Conservation (phyloP, 1,140 invertebrate genomes). For the Drosophila bocki region DNA sequence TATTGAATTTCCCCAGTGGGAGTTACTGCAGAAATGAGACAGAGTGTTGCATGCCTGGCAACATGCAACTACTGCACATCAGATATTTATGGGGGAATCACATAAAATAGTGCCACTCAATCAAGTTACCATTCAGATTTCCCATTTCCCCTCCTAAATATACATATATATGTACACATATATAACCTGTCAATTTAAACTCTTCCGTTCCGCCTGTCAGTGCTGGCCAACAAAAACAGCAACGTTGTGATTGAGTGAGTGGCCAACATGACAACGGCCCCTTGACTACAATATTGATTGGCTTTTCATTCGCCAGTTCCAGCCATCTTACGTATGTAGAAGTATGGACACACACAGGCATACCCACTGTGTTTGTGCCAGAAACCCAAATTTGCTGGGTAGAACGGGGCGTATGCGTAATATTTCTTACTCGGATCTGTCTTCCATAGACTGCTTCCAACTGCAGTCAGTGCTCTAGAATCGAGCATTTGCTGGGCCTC, state of each 20-base stretch:
- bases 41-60: conserved; percentile 21
- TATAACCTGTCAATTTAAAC: conserved; percentile 27
- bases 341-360: not conserved
- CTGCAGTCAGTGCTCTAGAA: conserved; percentile 46
- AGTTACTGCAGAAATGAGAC: conserved; percentile 23
- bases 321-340: conserved; percentile 19
- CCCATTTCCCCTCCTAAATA: conserved; percentile 9
- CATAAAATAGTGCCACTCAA: conserved; percentile 25
- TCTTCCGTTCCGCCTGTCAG: conserved; percentile 36
- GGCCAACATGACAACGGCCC: conserved; percentile 65
- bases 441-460: conserved; percentile 9
- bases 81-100: conserved; percentile 27
- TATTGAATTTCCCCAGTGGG: conserved; percentile 74
- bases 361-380: conserved; percentile 43
- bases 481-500: conserved; percentile 46
- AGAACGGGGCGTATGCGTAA: conserved; percentile 62
- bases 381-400: conserved; percentile 64
- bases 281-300: conserved; percentile 74
- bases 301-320: conserved; percentile 35
- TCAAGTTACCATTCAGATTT: conserved; percentile 13
- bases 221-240: conserved; percentile 30
- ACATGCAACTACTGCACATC: conserved; percentile 41
- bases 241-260: conserved; percentile 41
- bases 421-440: conserved; percentile 51
- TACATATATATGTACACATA: not conserved